A percentile compares a stretch with the other conserved stretches of the same genome.
phyloP scores from a whole-genome alignment of 2,888 invertebrate species.

The Oscheius myriophilus region DNA sequence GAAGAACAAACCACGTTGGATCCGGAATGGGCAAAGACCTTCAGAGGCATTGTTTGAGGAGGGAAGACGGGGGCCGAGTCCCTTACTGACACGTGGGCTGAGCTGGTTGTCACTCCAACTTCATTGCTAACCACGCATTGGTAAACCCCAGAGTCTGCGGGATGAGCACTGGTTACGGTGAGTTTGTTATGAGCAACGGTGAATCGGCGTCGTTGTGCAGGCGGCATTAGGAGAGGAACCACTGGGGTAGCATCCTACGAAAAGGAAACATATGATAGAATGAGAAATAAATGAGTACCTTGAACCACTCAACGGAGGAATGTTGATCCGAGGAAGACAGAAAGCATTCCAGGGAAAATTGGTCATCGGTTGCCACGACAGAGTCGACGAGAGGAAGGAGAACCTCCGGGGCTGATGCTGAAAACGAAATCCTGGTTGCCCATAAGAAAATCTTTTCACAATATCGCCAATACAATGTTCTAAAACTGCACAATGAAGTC shows the following conservation, averaged over 20 bases:
- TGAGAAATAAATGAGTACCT: conserved; percentile 15
- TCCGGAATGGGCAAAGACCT: conserved; percentile 60
- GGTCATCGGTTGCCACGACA: conserved; percentile 49
- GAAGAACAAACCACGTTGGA: conserved; percentile 46
- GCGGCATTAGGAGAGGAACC: conserved; percentile 58
- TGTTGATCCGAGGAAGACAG: conserved; percentile 46
- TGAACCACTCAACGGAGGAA: conserved; percentile 54
- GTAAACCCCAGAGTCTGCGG: conserved; percentile 60
- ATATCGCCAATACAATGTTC: too few relatives aligned
- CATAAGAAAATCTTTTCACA: conserved; percentile 8
- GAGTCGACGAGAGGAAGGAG: conserved; percentile 55
- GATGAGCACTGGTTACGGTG: conserved; percentile 34
- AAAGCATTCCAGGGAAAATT: conserved; percentile 54
- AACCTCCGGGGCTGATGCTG: conserved; percentile 56
- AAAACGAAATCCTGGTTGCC: not conserved
- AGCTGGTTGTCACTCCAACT: conserved; percentile 46
- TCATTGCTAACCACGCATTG: conserved; percentile 56
- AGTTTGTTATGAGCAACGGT: conserved; percentile 50
- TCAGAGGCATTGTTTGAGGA: conserved; percentile 58
- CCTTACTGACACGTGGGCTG: conserved; percentile 55
- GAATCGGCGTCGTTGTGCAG: conserved; percentile 57
- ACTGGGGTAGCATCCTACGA: conserved; percentile 46
- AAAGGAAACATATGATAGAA: not conserved
- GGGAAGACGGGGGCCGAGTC: conserved; percentile 62
- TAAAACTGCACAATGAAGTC: too few relatives aligned